Percentiles rank a stretch among this genome's conserved stretches.
phyloP scores from a whole-genome alignment of 1,140 invertebrate species.

The Conus betulinus region DNA sequence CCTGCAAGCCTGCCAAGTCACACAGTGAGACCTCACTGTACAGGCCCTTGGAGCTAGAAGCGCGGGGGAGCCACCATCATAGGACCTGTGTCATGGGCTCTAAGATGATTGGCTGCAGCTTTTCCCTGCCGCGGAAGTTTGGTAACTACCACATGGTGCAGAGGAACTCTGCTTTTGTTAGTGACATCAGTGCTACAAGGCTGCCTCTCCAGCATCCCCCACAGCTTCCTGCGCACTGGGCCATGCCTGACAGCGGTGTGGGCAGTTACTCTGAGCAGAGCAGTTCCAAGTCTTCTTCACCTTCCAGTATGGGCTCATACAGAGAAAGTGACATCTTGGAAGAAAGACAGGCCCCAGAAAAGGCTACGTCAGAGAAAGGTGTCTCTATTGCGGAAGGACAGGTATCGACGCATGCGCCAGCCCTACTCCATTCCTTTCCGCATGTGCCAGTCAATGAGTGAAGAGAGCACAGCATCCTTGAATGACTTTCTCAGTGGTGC shows the following conservation, averaged over 20 bases:
- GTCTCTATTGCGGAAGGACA: constrained; percentile 45
- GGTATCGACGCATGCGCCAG: constrained; percentile 57
- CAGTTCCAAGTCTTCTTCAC: neutral
- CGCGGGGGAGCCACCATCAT: neutral
- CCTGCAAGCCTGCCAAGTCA: constrained; percentile 22
- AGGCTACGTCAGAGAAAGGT: constrained; percentile 37
- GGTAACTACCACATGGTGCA: constrained; percentile 62
- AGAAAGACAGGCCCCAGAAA: neutral
- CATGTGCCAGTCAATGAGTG: constrained; percentile 59
- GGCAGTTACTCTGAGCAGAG: constrained; percentile 9
- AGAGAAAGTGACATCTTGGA: constrained; percentile 30
- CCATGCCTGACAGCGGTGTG: neutral
- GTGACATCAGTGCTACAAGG: constrained; percentile 50
- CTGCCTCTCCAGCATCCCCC: constrained; percentile 7
- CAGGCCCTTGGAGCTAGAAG: neutral
- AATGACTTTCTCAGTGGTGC: constrained; percentile 15
- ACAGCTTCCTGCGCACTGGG: constrained; percentile 8
- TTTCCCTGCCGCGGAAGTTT: neutral
- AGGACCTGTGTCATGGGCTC: neutral
- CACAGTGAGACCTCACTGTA: constrained; percentile 28
- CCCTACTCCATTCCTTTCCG: constrained; percentile 70
- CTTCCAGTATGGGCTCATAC: constrained; percentile 8
- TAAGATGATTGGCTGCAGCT: constrained; percentile 9
- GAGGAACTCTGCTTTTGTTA: constrained; percentile 67
- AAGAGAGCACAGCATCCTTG: constrained; percentile 29